phyloP scores from a whole-genome alignment of 2,797 vertebrate species.

The Epinephelus malabaricus region DNA sequence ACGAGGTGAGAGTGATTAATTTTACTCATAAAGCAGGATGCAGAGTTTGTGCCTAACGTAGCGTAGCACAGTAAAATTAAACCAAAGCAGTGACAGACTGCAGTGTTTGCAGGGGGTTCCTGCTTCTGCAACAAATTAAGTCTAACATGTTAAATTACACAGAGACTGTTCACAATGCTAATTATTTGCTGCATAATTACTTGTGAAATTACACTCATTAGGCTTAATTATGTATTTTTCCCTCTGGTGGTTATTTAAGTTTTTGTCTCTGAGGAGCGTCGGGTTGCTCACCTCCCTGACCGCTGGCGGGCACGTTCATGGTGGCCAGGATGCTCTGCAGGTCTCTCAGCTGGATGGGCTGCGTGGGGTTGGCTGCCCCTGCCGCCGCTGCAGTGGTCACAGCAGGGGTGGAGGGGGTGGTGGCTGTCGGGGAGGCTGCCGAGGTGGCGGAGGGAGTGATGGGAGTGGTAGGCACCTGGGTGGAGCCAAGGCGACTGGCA shows the following conservation, averaged over 20 bases:
- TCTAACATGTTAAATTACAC: slow-evolving; percentile 16
- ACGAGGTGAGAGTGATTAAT: slow-evolving; percentile 9
- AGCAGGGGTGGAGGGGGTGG: slow-evolving; percentile 89
- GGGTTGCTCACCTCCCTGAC: slow-evolving; percentile 89
- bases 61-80: background rate
- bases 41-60: slow-evolving; percentile 7
- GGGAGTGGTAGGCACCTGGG: slow-evolving; percentile 85
- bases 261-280: background rate
- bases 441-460: slow-evolving; percentile 84
- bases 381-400: slow-evolving; percentile 77
- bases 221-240: slow-evolving; percentile 16
- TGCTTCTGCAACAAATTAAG: slow-evolving; percentile 22
- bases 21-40: background rate
- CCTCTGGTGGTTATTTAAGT: background rate
- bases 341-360: slow-evolving; percentile 97
- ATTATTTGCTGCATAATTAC: slow-evolving; percentile 34
- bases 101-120: background rate
- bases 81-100: slow-evolving; percentile 7
- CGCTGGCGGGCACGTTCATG: slow-evolving; percentile 93
- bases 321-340: slow-evolving; percentile 98
- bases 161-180: slow-evolving; percentile 8
- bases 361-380: slow-evolving; percentile 90
- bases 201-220: slow-evolving; percentile 11
- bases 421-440: slow-evolving; percentile 86
- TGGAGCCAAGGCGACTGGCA: slow-evolving; percentile 80